phyloP scores from a whole-genome alignment of 2,888 invertebrate species.

The Prenolepis imparis region DNA sequence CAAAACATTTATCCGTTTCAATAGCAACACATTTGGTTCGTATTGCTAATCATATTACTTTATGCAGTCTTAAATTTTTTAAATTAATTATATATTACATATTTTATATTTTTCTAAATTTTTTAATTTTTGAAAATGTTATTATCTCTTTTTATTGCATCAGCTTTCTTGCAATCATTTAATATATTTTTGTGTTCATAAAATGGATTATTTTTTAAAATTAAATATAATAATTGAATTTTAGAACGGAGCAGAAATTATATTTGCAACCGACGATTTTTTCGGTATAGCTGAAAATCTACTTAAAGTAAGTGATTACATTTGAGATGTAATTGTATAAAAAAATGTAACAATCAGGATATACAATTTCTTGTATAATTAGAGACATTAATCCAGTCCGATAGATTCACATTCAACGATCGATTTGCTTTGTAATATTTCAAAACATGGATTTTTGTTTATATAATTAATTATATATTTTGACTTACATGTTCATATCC shows the following conservation, averaged over 20 bases:
- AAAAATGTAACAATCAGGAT: neutral
- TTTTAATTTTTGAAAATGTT: neutral
- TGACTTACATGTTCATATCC: too few relatives aligned
- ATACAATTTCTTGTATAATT: too few relatives aligned
- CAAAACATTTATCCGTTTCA: too few relatives aligned
- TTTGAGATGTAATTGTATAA: neutral
- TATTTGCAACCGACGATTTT: constrained; percentile 90
- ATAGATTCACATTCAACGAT: too few relatives aligned
- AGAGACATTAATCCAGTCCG: too few relatives aligned
- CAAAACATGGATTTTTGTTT: too few relatives aligned
- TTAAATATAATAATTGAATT: constrained; percentile 44
- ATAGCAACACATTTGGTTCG: too few relatives aligned
- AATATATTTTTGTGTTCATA: neutral
- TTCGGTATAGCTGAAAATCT: constrained; percentile 89
- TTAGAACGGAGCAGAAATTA: constrained; percentile 88
- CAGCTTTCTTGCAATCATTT: neutral
- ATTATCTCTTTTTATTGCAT: neutral
- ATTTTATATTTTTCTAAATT: neutral
- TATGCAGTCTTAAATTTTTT: neutral
- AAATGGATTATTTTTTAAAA: neutral
- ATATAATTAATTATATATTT: too few relatives aligned
- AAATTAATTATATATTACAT: too few relatives aligned
- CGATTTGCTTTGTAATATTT: too few relatives aligned
- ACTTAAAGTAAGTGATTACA: constrained; percentile 82
- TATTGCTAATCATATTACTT: neutral